Percentiles rank a stretch among this genome's conserved stretches.
phyloP scores from a whole-genome alignment of 2,888 invertebrate species.

The Leucoma salicis region DNA sequence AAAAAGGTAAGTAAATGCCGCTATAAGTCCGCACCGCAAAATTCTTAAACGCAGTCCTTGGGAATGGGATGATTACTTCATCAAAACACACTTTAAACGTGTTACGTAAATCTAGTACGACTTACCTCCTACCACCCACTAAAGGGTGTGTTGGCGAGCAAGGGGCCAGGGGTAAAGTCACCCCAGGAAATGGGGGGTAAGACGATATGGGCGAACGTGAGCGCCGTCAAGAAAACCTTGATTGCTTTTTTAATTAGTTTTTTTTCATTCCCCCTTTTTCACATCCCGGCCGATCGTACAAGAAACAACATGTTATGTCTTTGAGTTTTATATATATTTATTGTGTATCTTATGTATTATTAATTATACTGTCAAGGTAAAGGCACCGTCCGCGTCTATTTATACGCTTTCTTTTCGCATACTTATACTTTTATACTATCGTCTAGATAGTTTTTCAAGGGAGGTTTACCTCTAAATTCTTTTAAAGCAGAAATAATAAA shows the following conservation, averaged over 20 bases:
- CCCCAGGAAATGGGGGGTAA: conserved; percentile 75
- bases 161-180: conserved; percentile 41
- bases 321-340: conserved; percentile 49
- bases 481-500: too few relatives aligned
- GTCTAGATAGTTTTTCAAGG: too few relatives aligned
- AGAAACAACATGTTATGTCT: conserved; percentile 80
- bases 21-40: conserved; percentile 68
- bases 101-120: conserved; percentile 82
- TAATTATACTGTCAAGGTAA: conserved; percentile 19
- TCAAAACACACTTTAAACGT: conserved; percentile 83
- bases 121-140: conserved; percentile 58
- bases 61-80: conserved; percentile 82
- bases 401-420: too few relatives aligned
- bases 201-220: conserved; percentile 83
- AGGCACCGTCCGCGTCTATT: too few relatives aligned
- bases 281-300: conserved; percentile 71
- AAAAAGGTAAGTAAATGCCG: conserved; percentile 61
- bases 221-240: conserved; percentile 83
- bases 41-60: conserved; percentile 80
- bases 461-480: too few relatives aligned
- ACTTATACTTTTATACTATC: too few relatives aligned
- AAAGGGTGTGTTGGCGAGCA: conserved; percentile 63
- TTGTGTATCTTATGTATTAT: conserved; percentile 3
- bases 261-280: conserved; percentile 78
- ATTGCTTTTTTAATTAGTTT: conserved; percentile 83